Evolutionary conservation across 2,797 vertebrate genomes (phyloP).

Genomic region (Argyrosomus regius): DNA sequence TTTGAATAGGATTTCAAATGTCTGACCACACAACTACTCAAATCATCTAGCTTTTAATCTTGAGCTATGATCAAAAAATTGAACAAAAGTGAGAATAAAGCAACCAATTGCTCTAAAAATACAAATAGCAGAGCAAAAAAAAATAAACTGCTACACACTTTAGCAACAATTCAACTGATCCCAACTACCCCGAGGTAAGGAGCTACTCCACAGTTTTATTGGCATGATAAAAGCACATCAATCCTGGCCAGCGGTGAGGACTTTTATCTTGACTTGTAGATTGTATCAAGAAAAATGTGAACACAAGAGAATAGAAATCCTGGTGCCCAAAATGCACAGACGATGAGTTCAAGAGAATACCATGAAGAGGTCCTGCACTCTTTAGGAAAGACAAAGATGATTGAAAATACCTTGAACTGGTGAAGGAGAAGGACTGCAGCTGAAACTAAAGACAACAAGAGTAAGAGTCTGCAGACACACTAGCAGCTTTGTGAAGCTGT

Average conservation of each 20-base stretch:
- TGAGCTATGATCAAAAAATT: too few relatives aligned
- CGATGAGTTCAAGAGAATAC: slow-evolving; percentile 35
- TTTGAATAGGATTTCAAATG: background rate
- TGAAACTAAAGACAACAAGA: slow-evolving; percentile 18
- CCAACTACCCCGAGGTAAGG: background rate
- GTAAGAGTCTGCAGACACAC: background rate
- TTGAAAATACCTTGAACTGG: slow-evolving; percentile 15
- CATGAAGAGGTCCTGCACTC: slow-evolving; percentile 13
- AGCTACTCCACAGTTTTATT: background rate
- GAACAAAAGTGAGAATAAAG: slow-evolving; percentile 11
- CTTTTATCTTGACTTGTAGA: background rate
- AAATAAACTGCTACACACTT: slow-evolving; percentile 5
- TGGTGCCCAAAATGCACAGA: background rate
- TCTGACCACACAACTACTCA: background rate
- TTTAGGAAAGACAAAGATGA: slow-evolving; percentile 24
- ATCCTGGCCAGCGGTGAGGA: slow-evolving; percentile 7
- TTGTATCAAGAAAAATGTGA: slow-evolving; percentile 3
- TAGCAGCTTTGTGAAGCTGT: background rate
- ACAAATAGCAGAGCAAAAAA: background rate
- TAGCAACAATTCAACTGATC: slow-evolving; percentile 21
- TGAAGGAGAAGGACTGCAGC: background rate
- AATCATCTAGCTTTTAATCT: slow-evolving; percentile 7
- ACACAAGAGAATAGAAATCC: slow-evolving; percentile 36
- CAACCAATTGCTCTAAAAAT: background rate
- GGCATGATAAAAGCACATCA: slow-evolving; percentile 22